A percentile compares a stretch with the other conserved stretches of the same genome.
phyloP scores from a whole-genome alignment of 2,888 invertebrate genomes.

The Disparrhopalites patrizii region DNA sequence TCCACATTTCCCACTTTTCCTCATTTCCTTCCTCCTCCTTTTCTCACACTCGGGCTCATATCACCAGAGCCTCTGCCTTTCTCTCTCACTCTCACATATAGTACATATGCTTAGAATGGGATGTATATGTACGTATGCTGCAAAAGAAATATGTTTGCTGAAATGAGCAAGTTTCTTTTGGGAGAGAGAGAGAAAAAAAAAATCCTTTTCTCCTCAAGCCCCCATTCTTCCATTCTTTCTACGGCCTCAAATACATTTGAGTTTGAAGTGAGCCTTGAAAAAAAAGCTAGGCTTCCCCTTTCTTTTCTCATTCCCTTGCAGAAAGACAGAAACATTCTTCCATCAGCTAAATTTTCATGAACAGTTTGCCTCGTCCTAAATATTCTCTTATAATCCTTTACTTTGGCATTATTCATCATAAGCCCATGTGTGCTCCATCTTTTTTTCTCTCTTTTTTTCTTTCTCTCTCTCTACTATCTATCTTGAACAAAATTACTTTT shows the following conservation, averaged over 20 bases:
- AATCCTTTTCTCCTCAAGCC: not conserved
- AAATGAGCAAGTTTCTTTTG: constrained; percentile 7
- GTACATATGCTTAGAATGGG: too few relatives aligned
- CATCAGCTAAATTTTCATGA: constrained; percentile 25
- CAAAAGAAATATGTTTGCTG: constrained; percentile 4
- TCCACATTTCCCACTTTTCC: constrained; percentile 21
- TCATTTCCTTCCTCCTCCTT: constrained; percentile 11
- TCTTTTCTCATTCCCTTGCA: not conserved
- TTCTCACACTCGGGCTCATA: not conserved
- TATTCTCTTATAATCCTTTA: constrained; percentile 17
- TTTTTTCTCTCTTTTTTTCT: too few relatives aligned
- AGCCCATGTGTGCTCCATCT: too few relatives aligned
- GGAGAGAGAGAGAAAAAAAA: too few relatives aligned
- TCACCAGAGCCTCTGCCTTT: too few relatives aligned
- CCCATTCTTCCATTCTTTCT: not conserved
- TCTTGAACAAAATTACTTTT: too few relatives aligned
- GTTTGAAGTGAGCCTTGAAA: not conserved
- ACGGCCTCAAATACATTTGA: not conserved
- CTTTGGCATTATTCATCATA: constrained; percentile 21
- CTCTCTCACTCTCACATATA: not conserved
- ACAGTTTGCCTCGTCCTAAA: constrained; percentile 5
- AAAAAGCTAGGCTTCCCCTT: not conserved
- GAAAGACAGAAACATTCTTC: not conserved
- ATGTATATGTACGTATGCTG: too few relatives aligned
- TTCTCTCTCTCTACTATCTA: too few relatives aligned